Evolutionary conservation across 2,888 invertebrate species (phyloP), one percentile per base, ranked within the genome.

Genomic region (Andrena dorsata): DNA sequence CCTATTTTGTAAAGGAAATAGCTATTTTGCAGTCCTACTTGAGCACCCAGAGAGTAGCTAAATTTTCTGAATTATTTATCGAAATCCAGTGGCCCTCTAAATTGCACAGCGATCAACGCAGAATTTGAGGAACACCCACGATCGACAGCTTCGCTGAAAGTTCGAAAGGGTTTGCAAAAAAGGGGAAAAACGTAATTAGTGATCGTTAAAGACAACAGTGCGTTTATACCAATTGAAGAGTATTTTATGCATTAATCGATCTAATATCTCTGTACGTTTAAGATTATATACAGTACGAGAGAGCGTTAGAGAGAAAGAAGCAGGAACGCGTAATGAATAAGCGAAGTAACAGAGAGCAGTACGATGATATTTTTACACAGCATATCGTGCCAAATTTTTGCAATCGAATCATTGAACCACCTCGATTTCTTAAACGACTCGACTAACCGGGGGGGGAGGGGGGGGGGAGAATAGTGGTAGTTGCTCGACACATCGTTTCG

Each of bases 341-440:
- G 72, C 20, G 65, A 71, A 74, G 32, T 76, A 80, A 76, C 61
- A 75, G 41, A 87, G 74, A 86, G 76, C 88, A 87, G 82, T 80
- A 77, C 79, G 74, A 84, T 80, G 84, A 91, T 91, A 91, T 91
- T 91, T 91, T 91, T 91, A 86, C 90, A 91, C 91, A 86, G 82
- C 82, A 84, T 79, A 88, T 85, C 83, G 91, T 91, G 91, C 91
- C 91, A 91, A 91, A 91, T 89, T 90, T 90, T 90, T 88, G 75
- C 84, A 86, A 85, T 81, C 82, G 80, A 87, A 80, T 77, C 77
- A 83, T 76, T 73, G 30, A 80, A 23, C 60, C 68, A 58, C 65
- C 41, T 68, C 68, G 56, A 79, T 83, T 71, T 53, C 47, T 82
- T 82, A 76, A 69, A 16, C 72, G 49, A 26, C 60, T 68, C 8